Conservation (phyloP, 2,888 invertebrate species). For the Apotomis turbidana region DNA sequence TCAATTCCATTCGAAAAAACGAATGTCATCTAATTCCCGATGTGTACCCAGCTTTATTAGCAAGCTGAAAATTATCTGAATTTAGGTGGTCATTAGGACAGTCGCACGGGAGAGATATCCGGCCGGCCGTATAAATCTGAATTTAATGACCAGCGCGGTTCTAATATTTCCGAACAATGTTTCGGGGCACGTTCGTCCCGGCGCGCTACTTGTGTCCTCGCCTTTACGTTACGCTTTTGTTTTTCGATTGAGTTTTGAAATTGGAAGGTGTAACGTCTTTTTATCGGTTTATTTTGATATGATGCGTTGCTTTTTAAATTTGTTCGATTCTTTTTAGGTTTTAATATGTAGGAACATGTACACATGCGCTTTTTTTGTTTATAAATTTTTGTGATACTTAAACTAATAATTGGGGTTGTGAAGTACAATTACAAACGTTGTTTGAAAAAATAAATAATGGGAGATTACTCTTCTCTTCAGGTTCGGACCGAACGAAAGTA, state of each 20-base stretch:
- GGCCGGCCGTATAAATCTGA: constrained; percentile 79
- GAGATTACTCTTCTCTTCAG: not conserved
- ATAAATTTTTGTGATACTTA: no score
- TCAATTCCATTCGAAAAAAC: constrained; percentile 9
- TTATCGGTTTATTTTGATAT: not conserved
- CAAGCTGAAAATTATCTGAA: constrained; percentile 82
- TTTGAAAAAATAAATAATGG: no score
- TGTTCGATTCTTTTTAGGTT: no score
- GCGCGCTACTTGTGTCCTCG: constrained; percentile 10
- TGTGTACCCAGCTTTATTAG: constrained; percentile 60
- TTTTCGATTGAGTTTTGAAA: constrained; percentile 26
- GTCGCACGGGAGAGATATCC: constrained; percentile 83
- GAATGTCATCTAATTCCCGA: constrained; percentile 25
- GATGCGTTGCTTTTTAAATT: not conserved
- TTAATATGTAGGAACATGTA: no score
- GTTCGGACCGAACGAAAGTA: constrained; percentile 5
- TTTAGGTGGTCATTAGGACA: constrained; percentile 83
- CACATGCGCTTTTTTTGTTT: no score
- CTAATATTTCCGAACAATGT: constrained; percentile 78
- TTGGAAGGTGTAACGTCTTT: constrained; percentile 14
- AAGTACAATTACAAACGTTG: no score
- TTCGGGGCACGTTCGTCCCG: constrained; percentile 57
- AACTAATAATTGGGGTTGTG: no score
- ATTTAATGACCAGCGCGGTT: constrained; percentile 76
- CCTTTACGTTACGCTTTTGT: constrained; percentile 25